Percentiles rank a stretch among this genome's conserved stretches.
These are phyloP conservation scores for Podarcis lilfordi DNA, from an alignment of 2,797 vertebrate species.

Conservation along the genomic window DNA sequence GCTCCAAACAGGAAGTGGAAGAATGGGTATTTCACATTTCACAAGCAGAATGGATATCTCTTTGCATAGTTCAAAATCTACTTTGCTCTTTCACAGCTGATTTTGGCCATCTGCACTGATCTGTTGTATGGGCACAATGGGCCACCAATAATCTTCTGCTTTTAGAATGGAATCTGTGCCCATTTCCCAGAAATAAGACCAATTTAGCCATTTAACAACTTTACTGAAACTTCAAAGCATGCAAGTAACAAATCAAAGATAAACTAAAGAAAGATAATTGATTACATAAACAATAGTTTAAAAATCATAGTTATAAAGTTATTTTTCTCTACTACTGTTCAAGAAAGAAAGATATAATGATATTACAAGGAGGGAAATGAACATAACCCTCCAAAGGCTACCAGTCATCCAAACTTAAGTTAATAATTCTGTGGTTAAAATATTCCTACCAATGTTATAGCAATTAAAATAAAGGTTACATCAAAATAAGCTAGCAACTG, in stretches of 20 bases:
- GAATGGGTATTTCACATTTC: too few relatives aligned
- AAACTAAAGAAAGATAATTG: background rate
- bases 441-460: too few relatives aligned
- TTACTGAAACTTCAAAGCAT: background rate
- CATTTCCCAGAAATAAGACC: background rate
- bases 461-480: too few relatives aligned
- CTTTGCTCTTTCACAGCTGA: background rate
- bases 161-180: background rate
- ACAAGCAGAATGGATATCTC: too few relatives aligned
- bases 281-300: background rate
- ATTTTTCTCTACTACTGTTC: too few relatives aligned
- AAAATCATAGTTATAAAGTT: background rate
- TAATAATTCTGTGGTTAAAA: too few relatives aligned
- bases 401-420: too few relatives aligned
- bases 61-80: background rate
- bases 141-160: background rate
- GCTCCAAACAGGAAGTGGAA: too few relatives aligned
- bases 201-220: background rate
- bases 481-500: too few relatives aligned
- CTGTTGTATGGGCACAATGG: background rate
- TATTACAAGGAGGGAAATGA: too few relatives aligned
- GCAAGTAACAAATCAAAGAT: background rate
- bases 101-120: background rate
- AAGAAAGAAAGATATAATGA: too few relatives aligned
- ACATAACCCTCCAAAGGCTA: too few relatives aligned